Base-by-base conservation (phyloP, 1,140 invertebrate species). In the Drosophila dunni region DNA sequence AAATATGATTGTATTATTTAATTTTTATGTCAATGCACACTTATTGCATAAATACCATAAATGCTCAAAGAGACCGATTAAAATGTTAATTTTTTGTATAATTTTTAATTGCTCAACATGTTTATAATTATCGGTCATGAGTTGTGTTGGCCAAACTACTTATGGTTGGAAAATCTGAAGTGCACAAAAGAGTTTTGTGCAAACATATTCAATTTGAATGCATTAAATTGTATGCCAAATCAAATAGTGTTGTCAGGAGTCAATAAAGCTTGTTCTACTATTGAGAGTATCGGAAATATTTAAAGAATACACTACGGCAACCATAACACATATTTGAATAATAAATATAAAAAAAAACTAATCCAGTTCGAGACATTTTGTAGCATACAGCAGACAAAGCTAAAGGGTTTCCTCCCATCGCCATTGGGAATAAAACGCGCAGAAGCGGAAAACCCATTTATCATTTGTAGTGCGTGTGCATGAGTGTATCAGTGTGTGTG, bases 391-490 rank as follows among this genome's bases (percentile, higher is more conserved):
- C 46, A 24, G 66, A 24, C 10, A 62, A 62, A 62, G 38, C 34
- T 61, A 61, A 68, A 60, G 46, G 29, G 50, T 53, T 53, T 53
- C 40, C 51, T 9, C 13, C n/a, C 34, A 6, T 11, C 13, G 2
- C 15, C 13, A 3, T 36, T 40, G 45, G 34, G 46, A 53, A 36
- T 24, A 46, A 40, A 50, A 42, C 13, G 53, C 33, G 53, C 53
- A 33, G 36, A 40, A 17, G 53, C 46, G 54, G 38, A 66, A 67
- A 73, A 73, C 67, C 64, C 70, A 73, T 73, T 67, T 73, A 73
- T 73, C 70, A 73, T 61, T 36, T 33, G 17, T 48, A 45, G 51
- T 11, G 50, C 13, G 33, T 44, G 17, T 20, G 15, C 42, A 45
- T 6, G 24, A 29, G 24, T 29, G 45, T 29, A 20, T 20, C 17